phyloP scores from a whole-genome alignment of 2,113 vertebrate species.

The Cheirogaleus medius region DNA sequence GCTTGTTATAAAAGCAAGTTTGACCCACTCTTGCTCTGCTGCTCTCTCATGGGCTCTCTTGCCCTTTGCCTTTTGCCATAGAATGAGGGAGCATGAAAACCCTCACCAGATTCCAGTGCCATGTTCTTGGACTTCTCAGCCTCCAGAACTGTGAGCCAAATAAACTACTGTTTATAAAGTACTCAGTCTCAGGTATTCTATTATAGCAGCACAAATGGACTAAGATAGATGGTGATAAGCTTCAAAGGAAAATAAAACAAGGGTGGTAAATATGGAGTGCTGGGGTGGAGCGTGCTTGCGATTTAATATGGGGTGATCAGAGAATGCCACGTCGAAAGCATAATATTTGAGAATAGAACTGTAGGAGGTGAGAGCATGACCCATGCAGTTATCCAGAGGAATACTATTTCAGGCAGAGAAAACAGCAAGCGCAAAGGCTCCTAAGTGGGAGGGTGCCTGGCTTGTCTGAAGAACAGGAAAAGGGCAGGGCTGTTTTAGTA shows the following conservation, averaged over 20 bases:
- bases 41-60: not conserved
- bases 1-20: not conserved
- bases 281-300: not conserved
- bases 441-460: not conserved
- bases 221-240: not conserved
- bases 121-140: not conserved
- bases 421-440: not conserved
- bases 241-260: not conserved
- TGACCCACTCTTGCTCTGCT: not conserved
- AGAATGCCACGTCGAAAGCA: not conserved
- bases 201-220: not conserved
- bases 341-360: not conserved
- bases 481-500: not conserved
- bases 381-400: not conserved
- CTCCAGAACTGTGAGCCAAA: not conserved
- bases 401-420: not conserved
- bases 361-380: not conserved
- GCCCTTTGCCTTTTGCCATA: not conserved
- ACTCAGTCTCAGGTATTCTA: not conserved
- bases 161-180: not conserved
- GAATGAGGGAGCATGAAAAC: not conserved
- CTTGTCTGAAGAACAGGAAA: not conserved
- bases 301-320: not conserved
- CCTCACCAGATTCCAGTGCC: not conserved
- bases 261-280: not conserved